Base-by-base conservation (phyloP, 2,888 invertebrate species). In the Lissocephala sabroskyi region DNA sequence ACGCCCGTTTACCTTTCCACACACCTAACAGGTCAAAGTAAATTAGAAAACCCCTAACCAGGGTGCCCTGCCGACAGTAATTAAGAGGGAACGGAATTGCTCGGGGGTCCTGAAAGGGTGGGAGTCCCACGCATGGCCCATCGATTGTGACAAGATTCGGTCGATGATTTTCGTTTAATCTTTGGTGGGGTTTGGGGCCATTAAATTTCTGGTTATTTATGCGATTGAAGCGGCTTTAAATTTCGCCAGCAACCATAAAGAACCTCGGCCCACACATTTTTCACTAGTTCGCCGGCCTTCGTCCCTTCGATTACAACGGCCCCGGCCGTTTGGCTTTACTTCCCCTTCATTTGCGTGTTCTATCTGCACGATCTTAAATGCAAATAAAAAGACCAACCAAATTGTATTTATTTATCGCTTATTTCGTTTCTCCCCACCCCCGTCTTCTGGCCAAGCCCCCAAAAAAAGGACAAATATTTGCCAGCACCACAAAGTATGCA, bases 401-500 rank as follows among this genome's bases (percentile, higher is more conserved):
- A 76, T 76, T 70, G 63, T 70, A 76, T 70, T 73, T 76, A 76
- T 70, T 76, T 73, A 73, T 76, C 76, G 76, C 68, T 76, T 76
- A 76, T 70, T 67, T 76, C 45, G 57, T 59, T 68, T 50, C 62
- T 35, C n/a, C n/a, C n/a, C n/a, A n/a, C n/a, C n/a, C n/a, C n/a
- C n/a, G n/a, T n/a, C n/a, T n/a, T n/a, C n/a, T n/a, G n/a, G 29
- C 37, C 49, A 45, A 53, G 59, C 7, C 32, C 29, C 46, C 35
- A 52, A 54, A 53, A 52, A 59, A 67, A 62, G 59, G 59, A 44
- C 70, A 76, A 73, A 76, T 71, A 68, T 76, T 71, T 76, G 70
- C 47, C 53, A 67, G 65, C 52, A 64, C 65, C 65, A 56, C 61
- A 71, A 74, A 74, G 74, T 76, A 76, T 76, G 74, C 64, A 76